Evolutionary conservation across 2,888 invertebrate species (phyloP), one percentile per base, ranked within the genome.

Genomic region (Apomyelois bistriatella): DNA sequence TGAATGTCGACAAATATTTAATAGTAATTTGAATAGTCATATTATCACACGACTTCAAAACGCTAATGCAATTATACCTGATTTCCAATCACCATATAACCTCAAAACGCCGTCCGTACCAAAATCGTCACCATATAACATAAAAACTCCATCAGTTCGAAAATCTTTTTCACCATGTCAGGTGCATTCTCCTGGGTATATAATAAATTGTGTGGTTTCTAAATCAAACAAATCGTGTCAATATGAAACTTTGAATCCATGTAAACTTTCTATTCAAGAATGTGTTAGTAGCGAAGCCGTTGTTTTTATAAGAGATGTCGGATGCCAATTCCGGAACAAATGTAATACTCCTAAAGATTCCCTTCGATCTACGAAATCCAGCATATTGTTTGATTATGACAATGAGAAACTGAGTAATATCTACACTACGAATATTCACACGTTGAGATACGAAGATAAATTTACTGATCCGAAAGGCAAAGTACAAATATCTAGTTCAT

Each of bases 221-320:
- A 76, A 62, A 56, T 69, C 69, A n/a, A 74, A 76, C 56, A 86
- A 86, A 57, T 86, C 83, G 4, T 85, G 85, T 57, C 88, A 89
- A 62, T 82, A 75, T 54, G 68, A 79, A 55, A 65, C 65, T 50
- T 50, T 58, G 30, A 63, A 76, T 38, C 68, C 72, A 61, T 62
- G 61, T 49, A 49, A 54, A 32, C 48, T 57, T 9, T 17, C 51
- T 4, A 54, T 47, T 8, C 65, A 65, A 51, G 65, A 66, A 37
- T 62, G 52, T 32, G 13, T 53, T 0, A 76, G 72, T 47, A 69
- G 66, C 12, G 79, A 82, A 30, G 74, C 71, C 1, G 68, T 88
- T 10, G 66, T 88, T 57, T 88, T 78, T 54, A 82, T 89, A 35
- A 79, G 88, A 66, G 87, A 89, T 58, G 88, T 88, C 7, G 88